A percentile compares a stretch with the other conserved stretches of the same genome.
Conservation (phyloP, 2,797 vertebrate genomes). For the Halcyon badia region DNA sequence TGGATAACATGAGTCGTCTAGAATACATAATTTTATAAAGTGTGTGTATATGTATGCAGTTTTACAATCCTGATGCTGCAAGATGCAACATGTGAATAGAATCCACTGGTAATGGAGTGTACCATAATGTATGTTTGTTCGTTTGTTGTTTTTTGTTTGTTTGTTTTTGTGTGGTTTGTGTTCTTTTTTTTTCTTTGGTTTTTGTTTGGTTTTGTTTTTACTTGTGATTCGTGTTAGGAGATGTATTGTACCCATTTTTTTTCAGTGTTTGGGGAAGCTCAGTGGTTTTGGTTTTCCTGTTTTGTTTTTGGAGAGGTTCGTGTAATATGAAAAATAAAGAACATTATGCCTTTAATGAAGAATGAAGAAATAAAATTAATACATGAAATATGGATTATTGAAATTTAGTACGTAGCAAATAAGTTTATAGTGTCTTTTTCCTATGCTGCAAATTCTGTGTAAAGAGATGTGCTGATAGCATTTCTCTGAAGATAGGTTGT, state of each 20-base stretch:
- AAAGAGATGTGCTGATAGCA: not conserved
- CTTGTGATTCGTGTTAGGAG: not conserved
- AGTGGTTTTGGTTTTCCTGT: not conserved
- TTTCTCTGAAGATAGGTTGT: not conserved
- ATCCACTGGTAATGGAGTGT: not conserved
- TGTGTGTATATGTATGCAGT: not conserved
- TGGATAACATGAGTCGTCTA: not conserved
- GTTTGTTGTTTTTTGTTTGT: no score
- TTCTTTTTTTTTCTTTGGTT: not conserved
- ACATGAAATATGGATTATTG: not conserved
- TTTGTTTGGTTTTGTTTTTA: not conserved
- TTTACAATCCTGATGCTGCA: not conserved
- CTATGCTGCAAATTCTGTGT: not conserved
- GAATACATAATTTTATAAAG: not conserved
- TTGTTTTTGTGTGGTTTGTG: no score
- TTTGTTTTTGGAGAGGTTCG: not conserved
- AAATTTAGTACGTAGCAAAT: not conserved
- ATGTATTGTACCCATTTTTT: not conserved
- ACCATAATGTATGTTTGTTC: not conserved
- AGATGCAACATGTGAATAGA: not conserved
- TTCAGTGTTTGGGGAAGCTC: not conserved
- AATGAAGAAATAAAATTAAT: not conserved
- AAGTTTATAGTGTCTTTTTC: not conserved
- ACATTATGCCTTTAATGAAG: not conserved
- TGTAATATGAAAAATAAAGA: not conserved